Conservation (phyloP, 2,113 vertebrate genomes). For the Forbesichthys agassizii region DNA sequence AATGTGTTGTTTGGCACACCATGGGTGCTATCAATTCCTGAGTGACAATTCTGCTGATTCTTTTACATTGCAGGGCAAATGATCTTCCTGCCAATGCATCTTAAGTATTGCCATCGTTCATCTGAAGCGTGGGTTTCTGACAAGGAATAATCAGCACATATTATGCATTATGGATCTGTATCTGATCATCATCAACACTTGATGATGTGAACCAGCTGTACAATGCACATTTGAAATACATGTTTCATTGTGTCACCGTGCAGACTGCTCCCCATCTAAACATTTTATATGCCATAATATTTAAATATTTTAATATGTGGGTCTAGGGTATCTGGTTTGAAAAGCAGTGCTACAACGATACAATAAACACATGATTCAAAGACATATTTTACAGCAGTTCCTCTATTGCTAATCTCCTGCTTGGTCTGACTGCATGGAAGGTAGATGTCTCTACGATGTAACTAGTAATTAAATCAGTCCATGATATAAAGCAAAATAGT, state of each 20-base stretch:
- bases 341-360: conserved; percentile 13
- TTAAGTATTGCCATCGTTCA: conserved; percentile 16
- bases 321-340: conserved; percentile 8
- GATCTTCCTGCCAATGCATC: conserved; percentile 23
- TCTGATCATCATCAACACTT: conserved; percentile 32
- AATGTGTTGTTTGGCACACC: conserved; percentile 32
- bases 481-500: too few species aligned
- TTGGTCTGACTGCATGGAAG: too few species aligned
- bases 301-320: neutral
- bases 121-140: conserved; percentile 11
- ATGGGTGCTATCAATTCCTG: conserved; percentile 19
- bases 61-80: conserved; percentile 33
- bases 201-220: conserved; percentile 34
- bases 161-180: conserved; percentile 36
- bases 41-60: conserved; percentile 34
- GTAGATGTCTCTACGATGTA: too few species aligned
- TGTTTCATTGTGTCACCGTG: conserved; percentile 36
- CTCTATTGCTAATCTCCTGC: neutral
- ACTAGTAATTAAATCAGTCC: too few species aligned
- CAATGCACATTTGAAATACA: conserved; percentile 33
- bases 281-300: conserved; percentile 21
- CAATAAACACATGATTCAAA: conserved; percentile 7
- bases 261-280: conserved; percentile 37
- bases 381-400: neutral
- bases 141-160: conserved; percentile 49